Conservation (phyloP, 2,113 vertebrate species). For the Catharus fuscescens region DNA sequence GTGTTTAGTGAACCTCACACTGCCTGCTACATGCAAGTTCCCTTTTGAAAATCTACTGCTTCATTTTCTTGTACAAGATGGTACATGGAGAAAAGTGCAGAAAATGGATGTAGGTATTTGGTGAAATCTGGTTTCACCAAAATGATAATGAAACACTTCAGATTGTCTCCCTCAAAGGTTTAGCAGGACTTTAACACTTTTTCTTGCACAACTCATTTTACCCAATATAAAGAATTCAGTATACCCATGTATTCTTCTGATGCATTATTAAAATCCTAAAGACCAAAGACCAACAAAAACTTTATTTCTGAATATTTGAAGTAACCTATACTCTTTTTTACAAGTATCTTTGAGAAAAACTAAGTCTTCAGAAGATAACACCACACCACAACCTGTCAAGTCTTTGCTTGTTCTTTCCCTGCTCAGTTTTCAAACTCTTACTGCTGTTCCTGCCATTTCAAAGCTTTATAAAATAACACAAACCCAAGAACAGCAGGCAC, state of each 20-base stretch:
- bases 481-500: background rate
- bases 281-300: background rate
- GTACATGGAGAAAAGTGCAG: background rate
- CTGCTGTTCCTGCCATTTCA: background rate
- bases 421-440: background rate
- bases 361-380: background rate
- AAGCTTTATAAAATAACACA: background rate
- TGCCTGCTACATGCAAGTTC: background rate
- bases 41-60: background rate
- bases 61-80: fast-evolving
- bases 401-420: background rate
- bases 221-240: background rate
- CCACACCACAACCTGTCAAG: background rate
- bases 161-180: background rate
- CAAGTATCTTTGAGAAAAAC: background rate
- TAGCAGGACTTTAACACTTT: background rate
- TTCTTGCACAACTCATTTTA: background rate
- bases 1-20: background rate
- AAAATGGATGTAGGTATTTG: background rate
- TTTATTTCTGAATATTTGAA: background rate
- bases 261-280: background rate
- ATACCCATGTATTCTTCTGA: background rate
- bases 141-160: background rate
- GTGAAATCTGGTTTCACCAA: background rate
- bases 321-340: background rate